Percentiles rank a stretch among this genome's conserved stretches.
Evolutionary conservation across 2,888 invertebrate species (phyloP).

Genomic region (Cremastobaeus sp.): DNA sequence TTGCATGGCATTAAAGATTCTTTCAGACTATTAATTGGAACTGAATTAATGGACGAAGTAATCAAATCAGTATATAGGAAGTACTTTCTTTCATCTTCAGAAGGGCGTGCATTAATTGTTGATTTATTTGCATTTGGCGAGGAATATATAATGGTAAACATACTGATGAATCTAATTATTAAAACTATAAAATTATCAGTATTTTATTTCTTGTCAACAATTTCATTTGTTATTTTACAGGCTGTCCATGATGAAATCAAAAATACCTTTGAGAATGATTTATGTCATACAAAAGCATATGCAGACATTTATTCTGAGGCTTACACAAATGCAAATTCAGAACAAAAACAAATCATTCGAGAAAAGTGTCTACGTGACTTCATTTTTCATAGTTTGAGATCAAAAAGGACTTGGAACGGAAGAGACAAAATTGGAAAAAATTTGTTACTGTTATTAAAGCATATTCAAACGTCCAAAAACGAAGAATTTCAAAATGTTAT

Average conservation of each 20-base stretch:
- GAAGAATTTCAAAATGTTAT: constrained; percentile 49
- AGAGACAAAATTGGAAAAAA: constrained; percentile 61
- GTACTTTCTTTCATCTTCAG: constrained; percentile 48
- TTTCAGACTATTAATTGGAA: constrained; percentile 45
- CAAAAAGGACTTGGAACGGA: constrained; percentile 53
- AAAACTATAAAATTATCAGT: no score
- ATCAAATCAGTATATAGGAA: constrained; percentile 58
- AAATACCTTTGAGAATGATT: constrained; percentile 45
- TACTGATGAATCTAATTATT: no score
- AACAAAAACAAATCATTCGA: constrained; percentile 50
- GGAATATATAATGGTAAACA: constrained; percentile 64
- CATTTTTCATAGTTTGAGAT: constrained; percentile 62
- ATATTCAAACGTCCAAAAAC: constrained; percentile 48
- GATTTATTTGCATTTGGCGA: constrained; percentile 62
- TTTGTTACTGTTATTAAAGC: constrained; percentile 57
- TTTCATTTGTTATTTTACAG: constrained; percentile 46
- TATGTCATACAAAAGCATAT: constrained; percentile 39
- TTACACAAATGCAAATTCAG: constrained; percentile 48
- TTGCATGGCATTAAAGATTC: constrained; percentile 60
- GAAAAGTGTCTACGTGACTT: constrained; percentile 61
- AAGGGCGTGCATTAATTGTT: constrained; percentile 61
- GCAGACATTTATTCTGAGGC: constrained; percentile 62
- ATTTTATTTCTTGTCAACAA: no score
- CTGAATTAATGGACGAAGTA: constrained; percentile 50
- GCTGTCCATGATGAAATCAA: constrained; percentile 62